Base-by-base conservation (phyloP, 1,140 invertebrate genomes). In the Zophobas atratus region DNA sequence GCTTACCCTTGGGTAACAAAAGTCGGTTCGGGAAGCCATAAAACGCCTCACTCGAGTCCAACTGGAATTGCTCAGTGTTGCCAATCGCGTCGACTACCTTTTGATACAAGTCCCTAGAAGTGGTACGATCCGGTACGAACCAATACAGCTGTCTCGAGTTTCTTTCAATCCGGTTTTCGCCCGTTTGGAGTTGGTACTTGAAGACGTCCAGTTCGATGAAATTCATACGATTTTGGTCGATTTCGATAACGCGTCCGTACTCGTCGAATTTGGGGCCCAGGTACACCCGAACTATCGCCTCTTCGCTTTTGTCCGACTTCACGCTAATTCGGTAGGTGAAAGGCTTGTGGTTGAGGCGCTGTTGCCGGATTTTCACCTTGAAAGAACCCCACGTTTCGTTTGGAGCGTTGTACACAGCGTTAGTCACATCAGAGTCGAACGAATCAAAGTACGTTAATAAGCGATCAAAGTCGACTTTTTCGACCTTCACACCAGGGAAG, bases 131-230 rank as follows among this genome's bases (percentile, higher is more conserved):
- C 49, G 88, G 87, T 77, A 90, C 88, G 77, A 89, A 91, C 78
- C 88, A 88, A 76, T 88, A 87, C 81, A 92, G 92, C n/a, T 94
- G 90, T 6, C 88, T 88, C 2, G 93, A 94, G 77, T 89, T 89
- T 67, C 94, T 91, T 48, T 88, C 87, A 76, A 95, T 89, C 49
- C 88, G 86, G 83, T 94, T 94, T 75, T 91, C 87, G 60, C 94
- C 94, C 75, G 89, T 86, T 2, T 86, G 84, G 48, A 95, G 86
- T 72, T 91, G 88, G 81, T 90, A 90, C 39, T 89, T 81, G 85
- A 93, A 95, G 83, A 90, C 90, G 81, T 95, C 94, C 72, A 93
- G 85, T 84, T 92, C 89, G 56, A 93, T 89, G 81, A 93, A 94
- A 82, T 92, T 90, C 77, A 88, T 83, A 76, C 87, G 87, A 80